Base-by-base conservation (phyloP, 1,140 invertebrate genomes). In the Oncopodura yosiiana region DNA sequence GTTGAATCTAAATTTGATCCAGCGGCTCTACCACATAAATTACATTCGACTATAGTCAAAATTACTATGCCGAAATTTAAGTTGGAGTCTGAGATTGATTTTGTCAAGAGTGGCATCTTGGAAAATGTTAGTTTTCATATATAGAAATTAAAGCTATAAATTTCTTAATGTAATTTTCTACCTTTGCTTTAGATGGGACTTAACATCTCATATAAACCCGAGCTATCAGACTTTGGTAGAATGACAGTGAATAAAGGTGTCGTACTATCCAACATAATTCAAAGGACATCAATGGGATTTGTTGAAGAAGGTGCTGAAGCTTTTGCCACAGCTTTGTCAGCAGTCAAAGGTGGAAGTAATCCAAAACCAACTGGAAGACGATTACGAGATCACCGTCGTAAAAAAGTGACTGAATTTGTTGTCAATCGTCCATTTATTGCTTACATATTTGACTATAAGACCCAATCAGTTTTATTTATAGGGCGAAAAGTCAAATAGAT, bases 361-460 rank as follows among this genome's bases (percentile, higher is more conserved):
- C 3, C 6, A 18, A 12, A 18, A 19, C 2, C n/a, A n/a, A n/a
- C n/a, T n/a, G n/a, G n/a, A n/a, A n/a, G n/a, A n/a, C n/a, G n/a
- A n/a, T n/a, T n/a, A n/a, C 1, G 46, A 23, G 19, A 14, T 49
- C 21, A 8, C 46, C 12, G 19, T n/a, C n/a, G n/a, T n/a, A n/a
- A n/a, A n/a, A n/a, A n/a, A n/a, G n/a, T 51, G 6, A 45, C 49
- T 0, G 34, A 38, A 3, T 50, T 56, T 42, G 29, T 30, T 9
- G 56, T 23, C 9, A 53, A 58, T 24, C 32, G 51, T 4, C 50
- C 56, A 3, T 58, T 58, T 23, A 29, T 58, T 18, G 46, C 50
- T 5, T 58, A 46, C 45, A 39, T 58, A 2, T 53, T 39, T 14
- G 56, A 58, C 23, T 12, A 44, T 27, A 23, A 45, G 2, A 52